Conservation (phyloP, 1,140 invertebrate species). For the Bombus turneri region DNA sequence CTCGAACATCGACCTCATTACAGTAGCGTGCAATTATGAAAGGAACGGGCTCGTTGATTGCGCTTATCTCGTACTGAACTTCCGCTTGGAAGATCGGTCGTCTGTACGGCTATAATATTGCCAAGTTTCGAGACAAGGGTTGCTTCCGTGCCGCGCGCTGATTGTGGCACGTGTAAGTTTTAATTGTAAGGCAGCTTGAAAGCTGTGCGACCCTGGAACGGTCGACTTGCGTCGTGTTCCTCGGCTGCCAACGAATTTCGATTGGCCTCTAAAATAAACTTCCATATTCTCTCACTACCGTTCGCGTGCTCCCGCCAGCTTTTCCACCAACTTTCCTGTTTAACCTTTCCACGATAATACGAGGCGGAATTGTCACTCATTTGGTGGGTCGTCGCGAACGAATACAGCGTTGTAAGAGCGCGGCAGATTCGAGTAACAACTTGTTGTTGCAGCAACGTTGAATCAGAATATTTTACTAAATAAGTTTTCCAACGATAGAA, state of each 20-base stretch:
- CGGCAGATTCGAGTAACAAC: not conserved
- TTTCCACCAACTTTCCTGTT: not conserved
- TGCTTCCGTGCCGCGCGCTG: not conserved
- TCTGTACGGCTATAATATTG: constrained; percentile 8
- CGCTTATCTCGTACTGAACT: constrained; percentile 14
- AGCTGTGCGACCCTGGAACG: constrained; percentile 12
- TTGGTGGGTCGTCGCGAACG: not conserved
- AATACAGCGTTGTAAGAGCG: not conserved
- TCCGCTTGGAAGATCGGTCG: constrained; percentile 1
- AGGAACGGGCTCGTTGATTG: constrained; percentile 22
- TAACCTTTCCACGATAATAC: no score
- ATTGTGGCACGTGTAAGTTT: constrained; percentile 47
- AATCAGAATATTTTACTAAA: no score
- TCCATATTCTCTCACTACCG: constrained; percentile 4
- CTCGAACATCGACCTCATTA: not conserved
- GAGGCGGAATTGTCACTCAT: not conserved
- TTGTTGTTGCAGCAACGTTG: not conserved
- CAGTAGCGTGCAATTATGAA: constrained; percentile 21
- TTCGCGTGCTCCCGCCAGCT: not conserved
- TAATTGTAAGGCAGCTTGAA: constrained; percentile 37
- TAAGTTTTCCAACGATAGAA: no score
- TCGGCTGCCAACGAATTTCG: constrained; percentile 14
- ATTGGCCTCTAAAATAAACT: constrained; percentile 34
- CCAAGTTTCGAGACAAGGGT: constrained; percentile 34
- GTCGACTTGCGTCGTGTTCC: not conserved